Base-by-base conservation (phyloP, 2,888 invertebrate species). In the Linnaemya vulpina region DNA sequence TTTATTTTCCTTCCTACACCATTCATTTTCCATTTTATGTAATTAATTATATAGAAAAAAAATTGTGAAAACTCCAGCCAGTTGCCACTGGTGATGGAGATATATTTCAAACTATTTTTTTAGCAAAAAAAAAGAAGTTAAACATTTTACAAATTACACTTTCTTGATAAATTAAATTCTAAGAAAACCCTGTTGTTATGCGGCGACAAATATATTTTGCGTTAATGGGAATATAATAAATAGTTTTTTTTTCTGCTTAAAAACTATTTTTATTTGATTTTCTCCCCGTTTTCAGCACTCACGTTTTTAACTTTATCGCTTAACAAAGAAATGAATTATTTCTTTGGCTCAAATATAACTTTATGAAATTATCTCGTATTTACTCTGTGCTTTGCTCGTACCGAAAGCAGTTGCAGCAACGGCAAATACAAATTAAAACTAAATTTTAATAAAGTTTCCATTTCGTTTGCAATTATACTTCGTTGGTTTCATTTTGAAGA, bases 381-480 rank as follows among this genome's bases (percentile, higher is more conserved):
- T 67, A 63, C 35, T 71, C 30, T 13, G 46, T n/a, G n/a, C 9
- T 38, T n/a, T n/a, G n/a, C n/a, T 1, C 43, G 10, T 35, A 38
- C 10, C 13, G 3, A 43, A 13, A 43, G n/a, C 15, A n/a, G 46
- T 4, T 11, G n/a, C 55, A 65, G 11, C 11, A 49, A 11, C 35
- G 20, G 38, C 15, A 49, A 15, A 49, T 10, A 38, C 49, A 5
- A 60, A 58, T 11, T 53, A 4, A 30, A 40, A 49, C 2, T 40
- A 30, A 17, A 76, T 82, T 70, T 63, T 55, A 70, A 63, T 76
- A 75, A 82, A 68, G 73, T 78, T 55, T 78, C 60, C 51, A 60
- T 51, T 84, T 75, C 60, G 38, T 80, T 58, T 67, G 43, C 70
- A 79, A 76, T 76, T 79, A 71, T 83, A 49, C 63, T 78, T 58